phyloP scores from a whole-genome alignment of 1,140 invertebrate species.

The Meloidogyne exigua region DNA sequence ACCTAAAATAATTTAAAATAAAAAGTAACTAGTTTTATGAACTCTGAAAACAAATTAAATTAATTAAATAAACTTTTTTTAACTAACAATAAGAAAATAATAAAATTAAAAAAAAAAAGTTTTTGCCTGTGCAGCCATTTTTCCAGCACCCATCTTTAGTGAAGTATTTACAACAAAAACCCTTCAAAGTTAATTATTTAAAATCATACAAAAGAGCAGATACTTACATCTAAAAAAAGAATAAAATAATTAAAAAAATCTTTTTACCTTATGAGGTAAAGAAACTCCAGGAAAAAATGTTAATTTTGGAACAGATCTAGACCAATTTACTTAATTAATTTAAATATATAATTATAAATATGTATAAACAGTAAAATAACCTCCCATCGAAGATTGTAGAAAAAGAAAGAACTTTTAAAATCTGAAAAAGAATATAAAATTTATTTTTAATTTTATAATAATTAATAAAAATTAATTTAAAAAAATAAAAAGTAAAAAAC shows the following conservation, averaged over 20 bases:
- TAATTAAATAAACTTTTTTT: no score
- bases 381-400: not conserved
- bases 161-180: constrained; percentile 70
- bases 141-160: constrained; percentile 70
- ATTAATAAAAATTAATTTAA: no score
- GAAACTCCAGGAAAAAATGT: not conserved
- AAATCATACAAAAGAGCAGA: not conserved
- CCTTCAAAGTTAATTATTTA: constrained; percentile 66
- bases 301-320: not conserved
- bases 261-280: not conserved
- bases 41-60: no score
- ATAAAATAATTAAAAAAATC: not conserved
- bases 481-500: no score
- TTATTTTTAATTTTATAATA: no score
- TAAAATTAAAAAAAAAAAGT: no score
- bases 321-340: not conserved
- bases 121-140: constrained; percentile 69
- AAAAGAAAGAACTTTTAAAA: not conserved
- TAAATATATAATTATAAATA: not conserved
- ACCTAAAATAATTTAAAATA: constrained; percentile 3
- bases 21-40: not conserved
- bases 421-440: not conserved
- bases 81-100: no score
- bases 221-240: not conserved
- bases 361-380: not conserved